Evolutionary conservation across 2,888 invertebrate genomes (phyloP), one percentile per base, ranked within the genome.

Genomic region (Neoitamus cyanurus): DNA sequence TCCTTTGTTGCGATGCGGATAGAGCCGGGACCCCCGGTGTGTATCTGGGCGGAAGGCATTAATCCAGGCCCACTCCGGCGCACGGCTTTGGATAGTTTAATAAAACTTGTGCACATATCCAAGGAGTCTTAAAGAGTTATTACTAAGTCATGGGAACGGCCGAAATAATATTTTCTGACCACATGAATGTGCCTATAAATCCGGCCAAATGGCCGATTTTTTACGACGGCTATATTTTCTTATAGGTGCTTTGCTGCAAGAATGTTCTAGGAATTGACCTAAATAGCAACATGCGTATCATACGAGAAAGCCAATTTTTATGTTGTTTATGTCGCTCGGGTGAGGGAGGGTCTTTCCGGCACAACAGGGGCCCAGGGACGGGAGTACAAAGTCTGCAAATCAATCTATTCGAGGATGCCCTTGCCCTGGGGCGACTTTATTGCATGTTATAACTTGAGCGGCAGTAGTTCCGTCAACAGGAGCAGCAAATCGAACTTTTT

Each of bases 181-280:
- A 77, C 77, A 77, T 77, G 77, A 77, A 77, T 42, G 42, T 77
- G 77, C 77, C 46, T 28, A 46, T 77, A 77, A 77, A 77, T 77
- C 37, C 37, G 46, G 1, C 77, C 46, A 77, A 77, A 77, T 37
- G 46, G 28, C 77, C 77, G 46, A 46, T 46, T 46, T 77, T 77
- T 77, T 77, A 77, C 46, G 77, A 77, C 28, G 70, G 77, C 77
- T 37, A 77, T 77, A 77, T 77, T 77, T 77, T n/a, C 77, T 77
- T 42, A 77, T 77, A 46, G 77, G 77, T 42, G 42, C 77, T 46
- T 77, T 77, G 28, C 28, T 46, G 46, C 77, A 77, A 77, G 42
- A 77, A 77, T 77, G 42, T 73, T 73, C 73, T 73, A 36, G 73
- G 34, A 73, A 73, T 20, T 73, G 73, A 31, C 73, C 73, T 34